Conservation (phyloP, 2,113 vertebrate species). For the Trachemys scripta region DNA sequence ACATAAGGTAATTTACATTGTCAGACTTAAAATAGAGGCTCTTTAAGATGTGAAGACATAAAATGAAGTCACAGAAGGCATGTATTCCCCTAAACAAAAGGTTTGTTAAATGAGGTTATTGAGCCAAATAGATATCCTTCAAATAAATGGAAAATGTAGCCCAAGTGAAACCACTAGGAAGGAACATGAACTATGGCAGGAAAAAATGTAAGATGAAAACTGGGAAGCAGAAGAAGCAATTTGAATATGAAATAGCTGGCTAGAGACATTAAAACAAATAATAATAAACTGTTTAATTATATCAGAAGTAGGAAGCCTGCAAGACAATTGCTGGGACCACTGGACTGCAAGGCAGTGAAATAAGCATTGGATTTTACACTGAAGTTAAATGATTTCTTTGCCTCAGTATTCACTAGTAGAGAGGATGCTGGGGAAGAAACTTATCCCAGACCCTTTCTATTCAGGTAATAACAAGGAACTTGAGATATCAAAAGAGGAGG, state of each 20-base stretch:
- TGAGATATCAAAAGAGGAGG: not conserved
- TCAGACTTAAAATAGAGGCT: not conserved
- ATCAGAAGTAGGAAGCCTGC: not conserved
- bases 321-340: not conserved
- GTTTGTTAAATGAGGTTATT: not conserved
- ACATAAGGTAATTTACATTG: not conserved
- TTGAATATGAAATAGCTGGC: not conserved
- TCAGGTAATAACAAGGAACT: not conserved
- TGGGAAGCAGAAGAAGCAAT: not conserved
- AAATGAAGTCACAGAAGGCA: not conserved
- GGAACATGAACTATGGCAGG: fast-evolving
- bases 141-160: not conserved
- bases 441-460: not conserved
- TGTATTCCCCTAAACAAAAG: not conserved
- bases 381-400: not conserved
- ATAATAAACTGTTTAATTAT: not conserved
- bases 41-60: not conserved
- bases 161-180: not conserved
- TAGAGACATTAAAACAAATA: not conserved
- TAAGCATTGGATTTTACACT: not conserved
- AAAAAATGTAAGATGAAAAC: fast-evolving
- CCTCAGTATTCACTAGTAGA: not conserved
- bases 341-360: not conserved
- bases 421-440: not conserved
- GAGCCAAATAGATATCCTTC: not conserved